A percentile compares a stretch with the other conserved stretches of the same genome.
Conservation (phyloP, 2,888 invertebrate species). For the Gandaritis pyraliata region DNA sequence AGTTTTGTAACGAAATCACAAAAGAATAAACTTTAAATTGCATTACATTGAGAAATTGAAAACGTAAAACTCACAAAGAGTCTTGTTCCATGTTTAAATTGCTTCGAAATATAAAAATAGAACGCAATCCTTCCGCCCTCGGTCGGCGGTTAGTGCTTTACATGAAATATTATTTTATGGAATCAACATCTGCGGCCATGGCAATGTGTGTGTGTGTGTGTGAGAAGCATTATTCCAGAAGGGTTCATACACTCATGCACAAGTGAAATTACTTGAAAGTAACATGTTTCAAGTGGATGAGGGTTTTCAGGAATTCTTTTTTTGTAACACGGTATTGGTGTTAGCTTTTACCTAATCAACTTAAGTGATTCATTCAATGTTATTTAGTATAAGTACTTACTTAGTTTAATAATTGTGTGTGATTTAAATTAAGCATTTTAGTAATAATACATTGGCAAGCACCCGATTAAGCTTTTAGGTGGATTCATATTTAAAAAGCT, state of each 20-base stretch:
- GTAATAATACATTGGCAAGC: too few relatives aligned
- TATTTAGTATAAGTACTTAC: not conserved
- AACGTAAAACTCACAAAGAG: slow-evolving; percentile 29
- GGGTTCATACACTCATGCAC: slow-evolving; percentile 71
- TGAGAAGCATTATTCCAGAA: slow-evolving; percentile 62
- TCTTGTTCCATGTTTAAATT: slow-evolving; percentile 63
- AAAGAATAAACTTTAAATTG: slow-evolving; percentile 5
- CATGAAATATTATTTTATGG: slow-evolving; percentile 85
- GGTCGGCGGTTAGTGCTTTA: slow-evolving; percentile 80
- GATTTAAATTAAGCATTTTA: too few relatives aligned
- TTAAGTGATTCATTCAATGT: slow-evolving; percentile 17
- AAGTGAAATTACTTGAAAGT: slow-evolving; percentile 80
- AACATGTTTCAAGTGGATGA: slow-evolving; percentile 78
- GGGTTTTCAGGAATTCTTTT: slow-evolving; percentile 69
- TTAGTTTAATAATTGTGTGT: too few relatives aligned
- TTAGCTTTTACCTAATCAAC: slow-evolving; percentile 35
- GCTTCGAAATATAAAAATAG: slow-evolving; percentile 82
- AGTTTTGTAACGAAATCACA: slow-evolving; percentile 10
- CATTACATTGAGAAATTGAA: slow-evolving; percentile 27
- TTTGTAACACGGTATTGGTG: slow-evolving; percentile 46
- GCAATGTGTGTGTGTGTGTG: slow-evolving; percentile 77
- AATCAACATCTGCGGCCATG: slow-evolving; percentile 81
- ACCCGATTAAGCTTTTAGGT: too few relatives aligned
- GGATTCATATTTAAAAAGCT: too few relatives aligned
- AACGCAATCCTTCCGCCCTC: slow-evolving; percentile 84